A percentile compares a stretch with the other conserved stretches of the same genome.
Conservation (phyloP, 2,888 invertebrate genomes). For the Galerucella pusilla region DNA sequence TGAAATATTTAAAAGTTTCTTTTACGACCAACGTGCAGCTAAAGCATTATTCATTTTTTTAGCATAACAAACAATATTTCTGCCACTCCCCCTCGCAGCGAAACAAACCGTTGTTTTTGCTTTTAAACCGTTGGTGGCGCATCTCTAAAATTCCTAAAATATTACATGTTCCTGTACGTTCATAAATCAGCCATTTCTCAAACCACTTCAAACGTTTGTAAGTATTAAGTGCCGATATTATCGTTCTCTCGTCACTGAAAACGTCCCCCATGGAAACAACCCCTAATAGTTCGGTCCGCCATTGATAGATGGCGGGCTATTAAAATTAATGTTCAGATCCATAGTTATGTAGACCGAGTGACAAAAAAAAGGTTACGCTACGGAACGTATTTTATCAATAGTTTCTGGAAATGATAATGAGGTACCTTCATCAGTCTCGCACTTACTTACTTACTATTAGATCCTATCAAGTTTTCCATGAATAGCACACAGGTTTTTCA, state of each 20-base stretch:
- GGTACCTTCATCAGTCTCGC: no score
- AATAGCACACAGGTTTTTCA: no score
- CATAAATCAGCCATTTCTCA: conserved; percentile 26
- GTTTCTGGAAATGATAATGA: no score
- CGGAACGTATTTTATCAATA: not conserved
- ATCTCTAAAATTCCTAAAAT: conserved; percentile 20
- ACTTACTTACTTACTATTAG: no score
- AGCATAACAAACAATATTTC: not conserved
- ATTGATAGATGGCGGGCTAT: conserved; percentile 57
- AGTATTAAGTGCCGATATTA: conserved; percentile 50
- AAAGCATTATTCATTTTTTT: not conserved
- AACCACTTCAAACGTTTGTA: conserved; percentile 30
- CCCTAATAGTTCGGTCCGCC: conserved; percentile 45
- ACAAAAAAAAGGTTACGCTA: not conserved
- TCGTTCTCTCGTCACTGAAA: conserved; percentile 46
- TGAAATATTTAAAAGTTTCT: no score
- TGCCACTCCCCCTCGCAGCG: not conserved
- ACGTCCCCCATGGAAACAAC: conserved; percentile 42
- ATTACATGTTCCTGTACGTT: conserved; percentile 37
- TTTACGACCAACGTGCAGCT: no score
- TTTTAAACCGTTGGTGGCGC: not conserved
- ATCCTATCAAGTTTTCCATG: no score
- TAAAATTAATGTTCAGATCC: conserved; percentile 48
- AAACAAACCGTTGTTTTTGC: not conserved
- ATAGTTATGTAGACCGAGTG: not conserved